phyloP scores from a whole-genome alignment of 2,113 vertebrate genomes.

The Rhipidura dahli region DNA sequence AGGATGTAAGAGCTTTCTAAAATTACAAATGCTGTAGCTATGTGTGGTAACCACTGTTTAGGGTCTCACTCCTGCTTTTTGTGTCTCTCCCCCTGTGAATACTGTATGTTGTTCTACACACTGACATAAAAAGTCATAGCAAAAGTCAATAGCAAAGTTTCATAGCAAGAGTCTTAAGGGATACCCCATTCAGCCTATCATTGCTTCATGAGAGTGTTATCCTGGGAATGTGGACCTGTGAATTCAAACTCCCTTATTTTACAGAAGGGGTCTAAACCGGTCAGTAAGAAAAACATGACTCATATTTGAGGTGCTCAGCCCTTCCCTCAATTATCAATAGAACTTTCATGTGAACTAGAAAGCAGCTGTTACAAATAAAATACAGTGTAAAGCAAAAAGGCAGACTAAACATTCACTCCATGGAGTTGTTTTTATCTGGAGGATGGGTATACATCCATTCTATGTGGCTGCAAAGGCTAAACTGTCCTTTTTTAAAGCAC shows the following conservation, averaged over 20 bases:
- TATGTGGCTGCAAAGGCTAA: background rate
- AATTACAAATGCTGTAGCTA: background rate
- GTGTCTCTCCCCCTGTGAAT: background rate
- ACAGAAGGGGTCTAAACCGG: background rate
- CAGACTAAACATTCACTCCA: slow-evolving; percentile 41
- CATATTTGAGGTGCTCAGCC: background rate
- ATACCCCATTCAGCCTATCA: background rate
- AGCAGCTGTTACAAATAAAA: background rate
- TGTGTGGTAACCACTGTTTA: background rate
- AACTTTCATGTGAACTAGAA: background rate
- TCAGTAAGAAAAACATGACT: background rate
- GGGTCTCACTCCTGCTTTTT: background rate
- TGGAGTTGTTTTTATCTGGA: slow-evolving; percentile 25
- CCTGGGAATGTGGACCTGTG: background rate
- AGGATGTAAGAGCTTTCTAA: background rate
- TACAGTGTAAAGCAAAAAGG: background rate
- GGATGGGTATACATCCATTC: background rate
- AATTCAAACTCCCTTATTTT: background rate
- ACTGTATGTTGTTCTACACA: background rate
- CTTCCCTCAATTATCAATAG: background rate
- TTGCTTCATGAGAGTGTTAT: background rate
- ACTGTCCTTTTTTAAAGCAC: background rate
- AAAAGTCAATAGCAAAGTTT: background rate
- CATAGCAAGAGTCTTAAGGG: background rate
- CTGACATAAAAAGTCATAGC: background rate